Evolutionary conservation across 2,888 invertebrate species (phyloP), one percentile per base, ranked within the genome.

Genomic region (Norana najaformis): DNA sequence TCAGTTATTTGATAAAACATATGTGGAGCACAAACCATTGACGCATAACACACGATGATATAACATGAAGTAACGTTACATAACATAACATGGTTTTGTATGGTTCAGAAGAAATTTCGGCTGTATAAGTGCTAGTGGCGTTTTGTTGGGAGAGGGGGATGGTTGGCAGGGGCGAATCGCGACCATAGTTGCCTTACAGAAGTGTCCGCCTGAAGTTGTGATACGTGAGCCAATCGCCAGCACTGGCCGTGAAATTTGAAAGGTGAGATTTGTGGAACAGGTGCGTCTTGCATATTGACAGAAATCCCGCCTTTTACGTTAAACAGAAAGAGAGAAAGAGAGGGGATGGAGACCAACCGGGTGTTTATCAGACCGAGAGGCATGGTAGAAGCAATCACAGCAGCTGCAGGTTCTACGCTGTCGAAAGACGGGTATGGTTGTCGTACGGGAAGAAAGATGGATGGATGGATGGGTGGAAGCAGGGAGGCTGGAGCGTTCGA

Each of bases 231-330:
- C 30, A 69, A 69, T 69, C n/a, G 13, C 69, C 69, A 69, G 8
- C n/a, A 69, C 30, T 69, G 23, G 1, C n/a, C 69, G 69, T n/a
- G 69, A n/a, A n/a, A 69, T 69, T n/a, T 69, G 69, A 69, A 69
- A 69, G 69, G 69, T n/a, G 69, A 69, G n/a, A 69, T n/a, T n/a
- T 69, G 69, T 69, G 6, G 69, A 69, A 69, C 69, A 69, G 69
- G 69, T 69, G n/a, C 69, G 69, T 69, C 69, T 69, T 69, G n/a
- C 69, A 69, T 69, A n/a, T 23, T 69, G 69, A 69, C 69, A 69
- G 69, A 69, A 69, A 4, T 69, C 13, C 69, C n/a, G 69, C 16
- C 0, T n/a, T n/a, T n/a, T n/a, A n/a, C n/a, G n/a, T n/a, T 69
- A 30, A n/a, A 69, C 69, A 69, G 8, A 8, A n/a, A 5, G 69